Evolutionary conservation across 1,140 invertebrate species (phyloP).

Genomic region (Dinoponera quadriceps): DNA sequence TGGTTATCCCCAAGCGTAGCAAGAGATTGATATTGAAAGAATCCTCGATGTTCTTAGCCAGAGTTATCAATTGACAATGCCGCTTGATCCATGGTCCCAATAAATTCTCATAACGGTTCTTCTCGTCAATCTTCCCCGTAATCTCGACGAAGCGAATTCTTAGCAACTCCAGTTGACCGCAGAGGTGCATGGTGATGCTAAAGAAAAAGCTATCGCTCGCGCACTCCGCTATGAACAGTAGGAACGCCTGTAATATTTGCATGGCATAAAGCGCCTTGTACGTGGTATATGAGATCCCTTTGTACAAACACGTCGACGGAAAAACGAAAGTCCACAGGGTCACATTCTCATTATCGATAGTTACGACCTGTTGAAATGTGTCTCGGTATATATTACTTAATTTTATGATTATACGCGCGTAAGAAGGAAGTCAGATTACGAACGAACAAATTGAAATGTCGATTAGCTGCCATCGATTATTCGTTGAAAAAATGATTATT

Average conservation of each 20-base stretch:
- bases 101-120: neutral
- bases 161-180: constrained; percentile 62
- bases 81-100: constrained; percentile 23
- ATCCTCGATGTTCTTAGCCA: constrained; percentile 37
- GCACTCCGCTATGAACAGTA: neutral
- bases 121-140: neutral
- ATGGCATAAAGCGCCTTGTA: constrained; percentile 6
- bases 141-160: constrained; percentile 24
- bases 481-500: too few species aligned
- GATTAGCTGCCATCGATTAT: too few species aligned
- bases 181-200: constrained; percentile 56
- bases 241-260: constrained; percentile 16
- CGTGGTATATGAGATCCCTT: constrained; percentile 23
- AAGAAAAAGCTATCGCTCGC: constrained; percentile 66
- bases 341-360: neutral
- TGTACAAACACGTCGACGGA: constrained; percentile 15
- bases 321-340: constrained; percentile 24
- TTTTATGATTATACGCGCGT: neutral
- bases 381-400: neutral
- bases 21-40: constrained; percentile 32
- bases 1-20: constrained; percentile 28
- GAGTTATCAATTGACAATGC: constrained; percentile 15
- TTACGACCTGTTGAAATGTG: constrained; percentile 30
- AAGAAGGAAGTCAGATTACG: neutral
- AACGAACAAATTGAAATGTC: neutral